phyloP scores from a whole-genome alignment of 1,140 invertebrate genomes.

The Papilio xuthus region DNA sequence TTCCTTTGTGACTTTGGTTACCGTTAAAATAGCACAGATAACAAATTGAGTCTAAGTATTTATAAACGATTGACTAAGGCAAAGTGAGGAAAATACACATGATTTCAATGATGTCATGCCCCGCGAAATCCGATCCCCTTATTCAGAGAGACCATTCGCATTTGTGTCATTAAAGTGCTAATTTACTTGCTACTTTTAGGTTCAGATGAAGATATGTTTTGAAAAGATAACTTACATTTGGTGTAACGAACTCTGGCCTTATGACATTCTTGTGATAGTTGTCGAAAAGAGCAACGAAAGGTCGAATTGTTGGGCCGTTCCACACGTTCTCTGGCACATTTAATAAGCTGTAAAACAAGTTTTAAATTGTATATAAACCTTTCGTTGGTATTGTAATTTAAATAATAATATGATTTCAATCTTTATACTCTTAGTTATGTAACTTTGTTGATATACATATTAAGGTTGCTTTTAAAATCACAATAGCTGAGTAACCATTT shows the following conservation, averaged over 20 bases:
- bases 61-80: conserved; percentile 1
- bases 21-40: too few relatives aligned
- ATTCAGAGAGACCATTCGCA: not conserved
- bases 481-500: not conserved
- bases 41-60: not conserved
- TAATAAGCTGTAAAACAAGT: conserved; percentile 60
- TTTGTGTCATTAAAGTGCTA: conserved; percentile 1
- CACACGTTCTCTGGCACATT: conserved; percentile 73
- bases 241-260: conserved; percentile 75
- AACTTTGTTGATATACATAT: not conserved
- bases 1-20: too few relatives aligned
- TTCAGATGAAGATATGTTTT: conserved; percentile 25
- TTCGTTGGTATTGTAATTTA: not conserved
- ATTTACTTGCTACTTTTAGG: not conserved
- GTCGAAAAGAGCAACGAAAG: conserved; percentile 75
- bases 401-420: not conserved
- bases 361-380: conserved; percentile 1
- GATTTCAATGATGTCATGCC: conserved; percentile 25
- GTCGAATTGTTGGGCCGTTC: conserved; percentile 75
- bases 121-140: conserved; percentile 15
- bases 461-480: not conserved
- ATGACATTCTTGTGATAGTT: conserved; percentile 80
- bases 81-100: not conserved
- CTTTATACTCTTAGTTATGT: not conserved
- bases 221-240: conserved; percentile 65